Base-by-base conservation (phyloP, 2,113 vertebrate genomes). In the Numida meleagris region DNA sequence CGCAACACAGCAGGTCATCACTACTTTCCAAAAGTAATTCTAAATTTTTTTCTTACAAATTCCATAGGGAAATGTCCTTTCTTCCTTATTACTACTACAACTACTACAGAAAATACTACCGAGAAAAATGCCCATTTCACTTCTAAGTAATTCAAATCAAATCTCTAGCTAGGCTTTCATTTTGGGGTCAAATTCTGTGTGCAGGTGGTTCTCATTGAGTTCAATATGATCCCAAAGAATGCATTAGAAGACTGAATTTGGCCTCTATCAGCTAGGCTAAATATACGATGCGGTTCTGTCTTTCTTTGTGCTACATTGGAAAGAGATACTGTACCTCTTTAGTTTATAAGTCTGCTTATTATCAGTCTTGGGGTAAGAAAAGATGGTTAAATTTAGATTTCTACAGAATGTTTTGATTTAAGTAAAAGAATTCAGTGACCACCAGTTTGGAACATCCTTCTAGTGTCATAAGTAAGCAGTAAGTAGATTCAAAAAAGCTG, bases 371-470 rank as follows among this genome's bases (percentile, higher is more conserved):
- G 43, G 55, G 68, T 82, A 91, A 91, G 57, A 75, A 91, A 95
- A 86, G 53, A 90, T 70, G 29, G 87, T 88, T 94, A 95, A 88
- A 92, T 96, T 89, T 94, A 95, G 87, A 88, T 92, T 94, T 86
- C 65, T 55, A 84, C 89, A 91, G 77, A 86, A 91, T 85, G 95
- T 93, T 96, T 95, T 93, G 48, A 96, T 96, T 97, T 94, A 91
- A 94, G 68, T 33, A 59, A 78, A 96, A 84, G 88, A 95, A 95
- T 94, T 93, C 67, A 79, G 48, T 93, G 94, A 93, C 94, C 90
- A 95, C 86, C 68, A 68, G 78, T 88, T 94, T 93, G 86, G 94
- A 96, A 93, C 72, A 92, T 91, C 84, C 65, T 92, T 83, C 88
- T 93, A 14, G 82, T 95, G 84, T 93, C 87, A 65, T 82, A 90